phyloP scores from a whole-genome alignment of 2,797 vertebrate species.

The Scarus forsteni region DNA sequence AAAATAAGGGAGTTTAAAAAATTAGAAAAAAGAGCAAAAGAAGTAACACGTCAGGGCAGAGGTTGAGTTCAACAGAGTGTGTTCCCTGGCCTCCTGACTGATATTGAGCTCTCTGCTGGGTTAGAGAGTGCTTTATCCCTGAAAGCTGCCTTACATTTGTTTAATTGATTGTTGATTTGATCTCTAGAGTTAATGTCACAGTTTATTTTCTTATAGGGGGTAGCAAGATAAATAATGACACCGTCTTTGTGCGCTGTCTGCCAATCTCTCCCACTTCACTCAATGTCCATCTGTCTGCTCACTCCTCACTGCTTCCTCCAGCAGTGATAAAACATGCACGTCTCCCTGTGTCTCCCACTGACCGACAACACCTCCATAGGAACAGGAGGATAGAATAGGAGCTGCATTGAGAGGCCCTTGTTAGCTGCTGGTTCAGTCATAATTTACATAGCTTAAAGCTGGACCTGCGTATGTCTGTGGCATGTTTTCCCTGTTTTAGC shows the following conservation, averaged over 20 bases:
- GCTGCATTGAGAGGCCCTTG: conserved; percentile 25
- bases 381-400: conserved; percentile 11
- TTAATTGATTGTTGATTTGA: conserved; percentile 46
- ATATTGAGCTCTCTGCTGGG: conserved; percentile 20
- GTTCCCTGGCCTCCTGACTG: not conserved
- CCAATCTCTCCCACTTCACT: not conserved
- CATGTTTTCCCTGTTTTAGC: conserved; percentile 27
- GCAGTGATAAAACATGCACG: conserved; percentile 3
- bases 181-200: conserved; percentile 30
- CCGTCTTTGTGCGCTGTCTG: conserved; percentile 1
- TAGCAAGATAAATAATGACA: conserved; percentile 15
- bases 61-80: not conserved
- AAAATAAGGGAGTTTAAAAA: not conserved
- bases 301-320: conserved; percentile 16
- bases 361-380: conserved; percentile 15
- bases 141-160: conserved; percentile 40
- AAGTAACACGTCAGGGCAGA: not conserved
- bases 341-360: conserved; percentile 1
- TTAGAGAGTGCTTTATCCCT: conserved; percentile 13
- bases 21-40: not conserved
- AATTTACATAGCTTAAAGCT: conserved; percentile 11
- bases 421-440: conserved; percentile 19
- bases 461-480: conserved; percentile 12
- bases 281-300: conserved; percentile 33
- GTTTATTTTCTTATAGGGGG: not conserved